These are phyloP conservation scores for Scaptomyza pallida DNA, from an alignment of 1,140 invertebrate genomes.

Conservation along the genomic window DNA sequence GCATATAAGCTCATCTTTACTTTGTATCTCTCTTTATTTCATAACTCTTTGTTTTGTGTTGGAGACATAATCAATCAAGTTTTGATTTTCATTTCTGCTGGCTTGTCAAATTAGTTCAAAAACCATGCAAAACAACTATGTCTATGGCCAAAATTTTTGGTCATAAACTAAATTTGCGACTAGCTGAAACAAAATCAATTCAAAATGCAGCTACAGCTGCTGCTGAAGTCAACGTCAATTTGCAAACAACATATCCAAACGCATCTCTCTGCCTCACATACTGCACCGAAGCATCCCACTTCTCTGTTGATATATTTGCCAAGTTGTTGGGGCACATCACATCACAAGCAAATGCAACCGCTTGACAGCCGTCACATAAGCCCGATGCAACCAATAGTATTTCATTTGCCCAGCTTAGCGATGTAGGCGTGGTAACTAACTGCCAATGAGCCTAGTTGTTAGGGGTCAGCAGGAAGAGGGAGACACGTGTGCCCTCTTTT, in stretches of 20 bases:
- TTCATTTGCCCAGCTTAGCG: background rate
- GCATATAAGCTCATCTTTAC: background rate
- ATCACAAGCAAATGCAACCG: too few species aligned
- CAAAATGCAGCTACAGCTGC: constrained; percentile 29
- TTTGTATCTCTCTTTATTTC: background rate
- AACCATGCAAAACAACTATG: background rate
- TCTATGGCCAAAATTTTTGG: constrained; percentile 13
- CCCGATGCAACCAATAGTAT: constrained; percentile 12
- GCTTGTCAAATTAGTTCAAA: background rate
- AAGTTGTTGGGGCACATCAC: constrained; percentile 13
- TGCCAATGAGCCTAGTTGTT: background rate
- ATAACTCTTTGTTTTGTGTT: too few species aligned
- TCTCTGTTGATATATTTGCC: constrained; percentile 14
- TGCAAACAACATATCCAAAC: constrained; percentile 40
- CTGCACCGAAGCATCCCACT: background rate
- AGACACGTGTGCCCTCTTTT: background rate
- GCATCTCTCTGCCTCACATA: too few species aligned
- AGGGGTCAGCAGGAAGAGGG: background rate
- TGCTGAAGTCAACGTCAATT: constrained; percentile 62
- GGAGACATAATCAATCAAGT: constrained; percentile 1
- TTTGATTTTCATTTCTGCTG: constrained; percentile 2
- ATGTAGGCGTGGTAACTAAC: background rate
- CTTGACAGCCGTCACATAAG: background rate
- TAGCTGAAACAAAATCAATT: constrained; percentile 50
- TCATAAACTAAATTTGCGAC: constrained; percentile 46